Conservation (phyloP, 1,140 invertebrate genomes). For the Reticulitermes speratus region DNA sequence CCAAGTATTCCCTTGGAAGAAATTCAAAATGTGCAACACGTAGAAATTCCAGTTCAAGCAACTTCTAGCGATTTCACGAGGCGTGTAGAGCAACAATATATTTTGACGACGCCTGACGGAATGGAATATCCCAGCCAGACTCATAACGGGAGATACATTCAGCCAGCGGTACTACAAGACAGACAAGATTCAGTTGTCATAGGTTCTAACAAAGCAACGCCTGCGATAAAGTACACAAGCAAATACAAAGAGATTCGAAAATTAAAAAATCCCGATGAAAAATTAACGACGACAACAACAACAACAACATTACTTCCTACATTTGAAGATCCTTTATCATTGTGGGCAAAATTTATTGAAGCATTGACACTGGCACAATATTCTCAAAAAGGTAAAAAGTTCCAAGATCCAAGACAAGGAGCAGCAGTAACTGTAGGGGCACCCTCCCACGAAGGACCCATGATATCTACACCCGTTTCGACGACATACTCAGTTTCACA, state of each 20-base stretch:
- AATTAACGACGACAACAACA: neutral
- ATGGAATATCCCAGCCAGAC: too few species aligned
- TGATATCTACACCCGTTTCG: too few species aligned
- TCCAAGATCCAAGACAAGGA: neutral
- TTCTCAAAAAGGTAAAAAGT: neutral
- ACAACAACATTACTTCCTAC: neutral
- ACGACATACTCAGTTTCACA: too few species aligned
- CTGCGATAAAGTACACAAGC: neutral
- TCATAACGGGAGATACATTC: too few species aligned
- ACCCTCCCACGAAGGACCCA: too few species aligned
- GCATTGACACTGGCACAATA: neutral
- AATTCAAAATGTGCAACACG: neutral
- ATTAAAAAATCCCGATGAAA: neutral
- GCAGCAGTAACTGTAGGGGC: neutral
- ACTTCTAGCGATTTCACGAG: neutral
- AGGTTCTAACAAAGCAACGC: neutral
- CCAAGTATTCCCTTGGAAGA: conserved; percentile 1
- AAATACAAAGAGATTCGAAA: neutral
- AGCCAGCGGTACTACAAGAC: neutral
- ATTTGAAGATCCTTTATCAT: neutral
- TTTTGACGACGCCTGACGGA: too few species aligned
- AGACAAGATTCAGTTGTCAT: neutral
- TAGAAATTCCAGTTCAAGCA: neutral
- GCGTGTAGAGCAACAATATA: too few species aligned
- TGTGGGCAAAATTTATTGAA: neutral